Percentiles rank a stretch among this genome's conserved stretches.
Conservation (phyloP, 1,140 invertebrate species). For the Drosophila asahinai region DNA sequence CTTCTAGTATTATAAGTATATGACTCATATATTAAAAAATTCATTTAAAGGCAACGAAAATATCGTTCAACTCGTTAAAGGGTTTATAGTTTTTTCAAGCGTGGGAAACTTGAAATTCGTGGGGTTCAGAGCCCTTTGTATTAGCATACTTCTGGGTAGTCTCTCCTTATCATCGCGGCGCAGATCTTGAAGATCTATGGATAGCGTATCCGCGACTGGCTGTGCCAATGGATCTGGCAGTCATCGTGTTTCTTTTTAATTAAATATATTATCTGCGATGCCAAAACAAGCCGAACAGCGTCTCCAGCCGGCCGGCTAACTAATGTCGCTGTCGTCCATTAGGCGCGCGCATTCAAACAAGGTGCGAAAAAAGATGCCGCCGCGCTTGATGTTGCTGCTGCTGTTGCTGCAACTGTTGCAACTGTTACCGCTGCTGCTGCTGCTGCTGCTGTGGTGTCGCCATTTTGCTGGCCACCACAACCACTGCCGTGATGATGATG, state of each 20-base stretch:
- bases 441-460: conserved; percentile 40
- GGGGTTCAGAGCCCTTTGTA: neutral
- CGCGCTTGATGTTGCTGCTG: conserved; percentile 59
- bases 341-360: conserved; percentile 80
- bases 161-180: neutral
- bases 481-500: conserved; percentile 25
- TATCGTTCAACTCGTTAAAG: neutral
- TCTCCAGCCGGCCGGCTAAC: conserved; percentile 54
- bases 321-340: conserved; percentile 81
- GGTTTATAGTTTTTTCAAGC: neutral
- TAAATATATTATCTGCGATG: conserved; percentile 66
- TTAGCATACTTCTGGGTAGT: conserved; percentile 23
- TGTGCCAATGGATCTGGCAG: conserved; percentile 18
- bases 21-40: neutral
- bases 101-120: conserved; percentile 8
- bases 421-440: conserved; percentile 21
- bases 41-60: neutral
- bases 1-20: neutral
- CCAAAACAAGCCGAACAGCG: conserved; percentile 43
- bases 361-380: conserved; percentile 83
- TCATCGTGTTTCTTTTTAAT: conserved; percentile 63
- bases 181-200: conserved; percentile 5
- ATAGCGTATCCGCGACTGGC: conserved; percentile 30
- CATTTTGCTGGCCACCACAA: conserved; percentile 37
- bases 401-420: conserved; percentile 7